phyloP scores from a whole-genome alignment of 2,113 vertebrate species.

The Laticauda colubrina region DNA sequence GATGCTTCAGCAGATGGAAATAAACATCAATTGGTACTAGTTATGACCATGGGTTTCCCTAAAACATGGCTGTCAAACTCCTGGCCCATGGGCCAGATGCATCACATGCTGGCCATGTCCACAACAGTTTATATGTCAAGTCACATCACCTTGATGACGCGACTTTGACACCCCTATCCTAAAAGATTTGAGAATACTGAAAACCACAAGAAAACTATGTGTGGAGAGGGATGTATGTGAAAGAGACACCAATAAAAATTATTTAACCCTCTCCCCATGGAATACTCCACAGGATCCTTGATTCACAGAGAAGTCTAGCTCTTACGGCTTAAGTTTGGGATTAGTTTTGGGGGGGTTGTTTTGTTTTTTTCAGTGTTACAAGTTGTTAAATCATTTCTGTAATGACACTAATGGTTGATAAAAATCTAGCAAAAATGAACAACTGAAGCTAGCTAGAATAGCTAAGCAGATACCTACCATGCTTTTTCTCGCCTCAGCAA shows the following conservation, averaged over 20 bases:
- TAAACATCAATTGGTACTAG: background rate
- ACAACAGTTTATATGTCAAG: too few species aligned
- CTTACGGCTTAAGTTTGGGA: background rate
- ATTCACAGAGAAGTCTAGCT: background rate
- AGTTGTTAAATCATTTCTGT: background rate
- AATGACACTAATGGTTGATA: background rate
- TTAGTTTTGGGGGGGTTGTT: background rate
- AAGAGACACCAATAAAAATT: background rate
- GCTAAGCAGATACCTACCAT: slow-evolving; percentile 74
- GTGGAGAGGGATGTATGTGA: background rate
- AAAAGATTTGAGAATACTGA: background rate
- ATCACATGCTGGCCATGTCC: too few species aligned
- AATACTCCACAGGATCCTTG: background rate
- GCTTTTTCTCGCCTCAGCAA: slow-evolving; percentile 91
- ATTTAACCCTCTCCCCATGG: background rate
- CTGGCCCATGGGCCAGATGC: too few species aligned
- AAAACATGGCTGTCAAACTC: too few species aligned
- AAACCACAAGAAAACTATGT: background rate
- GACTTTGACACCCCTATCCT: too few species aligned
- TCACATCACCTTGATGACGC: too few species aligned
- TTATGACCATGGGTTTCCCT: background rate
- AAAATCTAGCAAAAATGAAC: background rate
- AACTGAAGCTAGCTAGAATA: background rate
- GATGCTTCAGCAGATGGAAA: background rate
- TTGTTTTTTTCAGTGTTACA: background rate